Percentiles rank a stretch among this genome's conserved stretches.
Conservation (phyloP, 2,888 invertebrate species). For the Coenonympha glycerion region DNA sequence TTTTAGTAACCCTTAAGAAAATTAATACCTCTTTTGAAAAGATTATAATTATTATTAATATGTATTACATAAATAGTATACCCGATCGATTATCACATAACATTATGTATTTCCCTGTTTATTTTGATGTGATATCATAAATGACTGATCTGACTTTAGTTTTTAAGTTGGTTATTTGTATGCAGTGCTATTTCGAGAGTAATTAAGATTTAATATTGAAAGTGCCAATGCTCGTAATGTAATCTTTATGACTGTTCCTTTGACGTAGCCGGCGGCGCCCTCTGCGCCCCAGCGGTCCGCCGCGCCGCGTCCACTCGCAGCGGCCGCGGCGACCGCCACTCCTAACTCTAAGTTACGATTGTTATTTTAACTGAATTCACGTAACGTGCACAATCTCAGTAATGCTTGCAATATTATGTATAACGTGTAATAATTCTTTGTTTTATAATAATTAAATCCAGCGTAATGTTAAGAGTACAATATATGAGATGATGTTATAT, state of each 20-base stretch:
- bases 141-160: conserved; percentile 79
- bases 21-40: conserved; percentile 77
- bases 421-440: conserved; percentile 64
- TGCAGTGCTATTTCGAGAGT: conserved; percentile 75
- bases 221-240: conserved; percentile 78
- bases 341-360: conserved; percentile 49
- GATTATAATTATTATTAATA: conserved; percentile 64
- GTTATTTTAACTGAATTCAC: conserved; percentile 55
- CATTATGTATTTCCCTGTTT: conserved; percentile 73
- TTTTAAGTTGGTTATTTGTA: conserved; percentile 77
- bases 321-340: conserved; percentile 56
- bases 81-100: conserved; percentile 72
- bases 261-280: conserved; percentile 49
- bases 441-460: conserved; percentile 68
- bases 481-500: conserved; percentile 76
- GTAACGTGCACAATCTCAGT: conserved; percentile 75
- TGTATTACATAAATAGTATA: conserved; percentile 63
- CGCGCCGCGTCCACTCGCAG: conserved; percentile 55
- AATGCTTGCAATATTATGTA: conserved; percentile 75
- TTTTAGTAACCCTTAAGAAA: conserved; percentile 76
- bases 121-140: conserved; percentile 79
- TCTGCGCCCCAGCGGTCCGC: conserved; percentile 29
- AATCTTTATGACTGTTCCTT: conserved; percentile 74
- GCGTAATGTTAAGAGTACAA: conserved; percentile 77
- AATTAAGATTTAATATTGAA: conserved; percentile 76